Base-by-base conservation (phyloP, 1,140 invertebrate species). In the Leptinotarsa defecta region DNA sequence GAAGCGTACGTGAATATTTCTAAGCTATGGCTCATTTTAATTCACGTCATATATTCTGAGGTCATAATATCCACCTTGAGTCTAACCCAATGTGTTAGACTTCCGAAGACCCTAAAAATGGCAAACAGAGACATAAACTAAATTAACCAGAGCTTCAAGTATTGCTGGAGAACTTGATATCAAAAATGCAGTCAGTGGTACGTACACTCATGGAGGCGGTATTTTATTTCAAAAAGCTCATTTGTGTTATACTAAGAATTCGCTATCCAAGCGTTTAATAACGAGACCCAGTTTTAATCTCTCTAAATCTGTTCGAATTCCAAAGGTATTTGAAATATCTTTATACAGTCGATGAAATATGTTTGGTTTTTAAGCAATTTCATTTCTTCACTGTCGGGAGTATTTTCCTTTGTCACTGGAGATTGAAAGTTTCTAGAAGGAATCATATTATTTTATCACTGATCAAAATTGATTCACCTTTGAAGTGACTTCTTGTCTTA, bases 151-250 rank as follows among this genome's bases (percentile, higher is more conserved):
- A 57, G 17, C 52, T 19, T 57, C 13, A 57, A n/a, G 52, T 57
- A 19, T 57, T 57, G 17, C 52, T 17, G 15, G 15, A 57, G 52
- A 17, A 57, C 52, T 57, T 13, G 52, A 57, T 57, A 57, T n/a
- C 5, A n/a, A 57, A 57, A 57, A 57, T 19, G 17, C 0, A 57
- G 52, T 57, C 52, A 15, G 52, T 19, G 52, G 52, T 17, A 57
- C 52, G 52, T 57, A 57, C 4, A 4, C 3, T 57, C 3, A n/a
- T n/a, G 15, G 15, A n/a, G 52, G 52, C 15, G 15, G 52, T 57
- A 57, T 57, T 57, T 57, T n/a, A 57, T 57, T 57, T n/a, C 15
- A n/a, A 57, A 57, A 57, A 57, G 52, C 52, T 6, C 52, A 57
- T 57, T 57, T 57, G n/a, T 57, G 52, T 57, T 17, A 57, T 4